Conservation (phyloP, 2,797 vertebrate species). For the Epinephelus coioides region DNA sequence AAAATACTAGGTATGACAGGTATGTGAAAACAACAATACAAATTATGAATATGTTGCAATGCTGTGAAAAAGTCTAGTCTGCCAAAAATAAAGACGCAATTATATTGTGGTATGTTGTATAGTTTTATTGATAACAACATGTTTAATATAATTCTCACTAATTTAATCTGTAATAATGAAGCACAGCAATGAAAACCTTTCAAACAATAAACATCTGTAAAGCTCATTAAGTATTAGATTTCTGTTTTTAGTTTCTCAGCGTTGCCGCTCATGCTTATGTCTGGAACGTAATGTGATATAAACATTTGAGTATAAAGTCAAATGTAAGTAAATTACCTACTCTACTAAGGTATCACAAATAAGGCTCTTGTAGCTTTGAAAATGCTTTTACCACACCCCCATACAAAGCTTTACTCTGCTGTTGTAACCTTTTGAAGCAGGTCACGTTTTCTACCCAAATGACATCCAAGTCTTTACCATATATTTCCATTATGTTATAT, state of each 20-base stretch:
- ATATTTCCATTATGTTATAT: no score
- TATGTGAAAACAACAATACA: not conserved
- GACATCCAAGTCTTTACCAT: no score
- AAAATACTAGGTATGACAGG: not conserved
- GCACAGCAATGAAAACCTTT: not conserved
- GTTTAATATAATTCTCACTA: not conserved
- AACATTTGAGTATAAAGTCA: no score
- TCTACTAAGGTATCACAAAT: not conserved
- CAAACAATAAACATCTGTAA: not conserved
- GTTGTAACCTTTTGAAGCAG: no score
- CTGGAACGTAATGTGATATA: not conserved
- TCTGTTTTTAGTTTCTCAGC: no score
- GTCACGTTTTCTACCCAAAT: no score
- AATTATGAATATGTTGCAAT: not conserved
- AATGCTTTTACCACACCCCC: no score
- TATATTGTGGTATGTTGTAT: not conserved
- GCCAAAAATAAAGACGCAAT: not conserved
- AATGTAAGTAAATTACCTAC: not conserved
- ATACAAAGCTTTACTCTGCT: not conserved
- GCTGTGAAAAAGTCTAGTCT: not conserved
- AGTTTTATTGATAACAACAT: not conserved
- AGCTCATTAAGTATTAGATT: no score
- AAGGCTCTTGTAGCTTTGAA: no score
- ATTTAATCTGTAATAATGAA: not conserved
- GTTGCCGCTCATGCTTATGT: not conserved